Conservation (phyloP, 1,140 invertebrate species). For the Chironomus striatipennis region DNA sequence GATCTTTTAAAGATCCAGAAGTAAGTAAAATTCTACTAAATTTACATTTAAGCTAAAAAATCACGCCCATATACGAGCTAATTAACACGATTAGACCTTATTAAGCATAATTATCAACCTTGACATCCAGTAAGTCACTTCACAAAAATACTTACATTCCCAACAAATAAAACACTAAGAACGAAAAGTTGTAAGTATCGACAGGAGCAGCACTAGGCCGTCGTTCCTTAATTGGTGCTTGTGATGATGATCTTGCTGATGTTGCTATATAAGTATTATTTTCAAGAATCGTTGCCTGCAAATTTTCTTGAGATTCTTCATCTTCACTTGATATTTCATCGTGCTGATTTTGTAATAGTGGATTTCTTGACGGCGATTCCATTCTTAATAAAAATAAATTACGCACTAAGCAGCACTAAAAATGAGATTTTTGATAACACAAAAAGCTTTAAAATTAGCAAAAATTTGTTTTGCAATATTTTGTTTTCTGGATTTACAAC, state of each 20-base stretch:
- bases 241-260: background rate
- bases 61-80: too few relatives aligned
- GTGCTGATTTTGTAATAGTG: background rate
- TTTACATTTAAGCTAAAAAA: too few relatives aligned
- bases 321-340: background rate
- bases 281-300: background rate
- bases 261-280: background rate
- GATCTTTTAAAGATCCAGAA: background rate
- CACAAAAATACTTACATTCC: slow-evolving; percentile 51
- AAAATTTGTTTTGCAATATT: too few relatives aligned
- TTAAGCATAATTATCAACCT: background rate
- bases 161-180: slow-evolving; percentile 80
- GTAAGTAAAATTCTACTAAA: too few relatives aligned
- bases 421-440: too few relatives aligned
- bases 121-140: background rate
- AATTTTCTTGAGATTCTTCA: slow-evolving; percentile 17
- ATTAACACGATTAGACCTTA: too few relatives aligned
- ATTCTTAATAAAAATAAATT: too few relatives aligned
- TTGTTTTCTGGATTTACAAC: too few relatives aligned
- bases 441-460: too few relatives aligned
- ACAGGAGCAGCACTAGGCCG: slow-evolving; percentile 42
- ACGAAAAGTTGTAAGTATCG: slow-evolving; percentile 57
- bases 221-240: background rate
- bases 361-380: background rate
- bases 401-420: too few relatives aligned